Evolutionary conservation across 1,140 invertebrate species (phyloP), one percentile per base, ranked within the genome.

Genomic region (Euglossa dilemma): DNA sequence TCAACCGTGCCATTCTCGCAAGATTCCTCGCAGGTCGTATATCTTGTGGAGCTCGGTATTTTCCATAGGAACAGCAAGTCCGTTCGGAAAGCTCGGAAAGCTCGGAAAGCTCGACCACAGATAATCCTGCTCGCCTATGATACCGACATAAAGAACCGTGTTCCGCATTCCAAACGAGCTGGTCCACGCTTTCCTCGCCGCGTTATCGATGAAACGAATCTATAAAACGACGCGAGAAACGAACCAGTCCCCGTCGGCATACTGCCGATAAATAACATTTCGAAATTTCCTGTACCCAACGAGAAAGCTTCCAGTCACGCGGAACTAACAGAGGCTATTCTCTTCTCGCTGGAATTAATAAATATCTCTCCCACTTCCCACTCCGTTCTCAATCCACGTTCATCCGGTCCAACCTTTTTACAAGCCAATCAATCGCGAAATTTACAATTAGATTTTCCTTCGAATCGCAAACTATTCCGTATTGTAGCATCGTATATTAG

Each of bases 261-360:
- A 25, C 64, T 20, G 43, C 45, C 50, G 69, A 71, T 71, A 71
- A 71, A 71, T 71, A 71, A 71, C 25, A 54, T 52, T 54, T 23
- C 7, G 69, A 71, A 52, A 54, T 71, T 71, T 71, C 50, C 69
- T 52, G 25, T 20, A 36, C 23, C 47, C 8, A 71, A 71, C 16
- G 47, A 28, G 69, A 36, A 71, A 52, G n/a, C 16, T 25, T 16
- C 2, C 47, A 70, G 47, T 47, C 16, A 52, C n/a, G 67, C 47
- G 67, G 47, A 70, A 70, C 14, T 52, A 70, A 54, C 47, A 20
- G 69, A 54, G 47, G 16, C 64, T 36, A 36, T 4, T 2, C 25
- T 50, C 23, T 71, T 71, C 25, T 54, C 25, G 4, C 3, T 28
- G 14, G 50, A 71, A 71, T 71, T 71, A 71, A 71, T 70, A 70